Percentiles rank a stretch among this genome's conserved stretches.
phyloP scores from a whole-genome alignment of 2,888 invertebrate genomes.

The Thumatha senex region DNA sequence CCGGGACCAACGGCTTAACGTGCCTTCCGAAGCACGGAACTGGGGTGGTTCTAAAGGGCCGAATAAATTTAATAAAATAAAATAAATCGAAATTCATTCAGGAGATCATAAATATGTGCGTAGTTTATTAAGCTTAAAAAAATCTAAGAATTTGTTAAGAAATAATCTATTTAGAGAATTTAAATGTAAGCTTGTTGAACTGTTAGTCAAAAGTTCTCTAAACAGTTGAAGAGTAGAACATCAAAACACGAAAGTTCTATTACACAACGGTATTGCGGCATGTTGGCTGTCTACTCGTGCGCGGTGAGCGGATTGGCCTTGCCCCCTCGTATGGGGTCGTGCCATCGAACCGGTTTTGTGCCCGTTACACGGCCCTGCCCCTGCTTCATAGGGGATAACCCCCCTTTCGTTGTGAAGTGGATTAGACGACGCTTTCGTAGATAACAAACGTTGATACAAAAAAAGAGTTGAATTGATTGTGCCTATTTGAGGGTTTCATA shows the following conservation, averaged over 20 bases:
- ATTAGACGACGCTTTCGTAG: not conserved
- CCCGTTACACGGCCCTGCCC: slow-evolving; percentile 33
- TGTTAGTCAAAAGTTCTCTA: not conserved
- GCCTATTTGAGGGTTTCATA: too few species aligned
- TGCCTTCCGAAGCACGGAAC: too few species aligned
- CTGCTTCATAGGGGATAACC: slow-evolving; percentile 29
- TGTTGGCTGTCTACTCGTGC: slow-evolving; percentile 28
- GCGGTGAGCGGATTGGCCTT: slow-evolving; percentile 39
- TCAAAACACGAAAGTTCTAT: slow-evolving; percentile 24
- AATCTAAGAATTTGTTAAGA: too few species aligned
- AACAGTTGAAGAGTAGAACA: slow-evolving; percentile 4
- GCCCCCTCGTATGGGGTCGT: slow-evolving; percentile 38
- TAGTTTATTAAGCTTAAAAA: too few species aligned
- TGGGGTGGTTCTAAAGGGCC: too few species aligned
- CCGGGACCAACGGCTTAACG: too few species aligned
- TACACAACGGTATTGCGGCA: slow-evolving; percentile 27
- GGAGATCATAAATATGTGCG: too few species aligned
- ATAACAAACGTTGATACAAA: not conserved
- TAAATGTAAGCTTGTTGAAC: too few species aligned
- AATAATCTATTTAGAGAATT: too few species aligned
- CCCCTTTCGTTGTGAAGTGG: not conserved
- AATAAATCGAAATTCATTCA: too few species aligned
- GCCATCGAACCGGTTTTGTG: slow-evolving; percentile 35
- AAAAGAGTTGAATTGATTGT: too few species aligned
- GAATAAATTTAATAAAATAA: too few species aligned